Evolutionary conservation across 2,113 vertebrate genomes (phyloP), one percentile per base, ranked within the genome.

Genomic region (Gymnobelideus leadbeateri): DNA sequence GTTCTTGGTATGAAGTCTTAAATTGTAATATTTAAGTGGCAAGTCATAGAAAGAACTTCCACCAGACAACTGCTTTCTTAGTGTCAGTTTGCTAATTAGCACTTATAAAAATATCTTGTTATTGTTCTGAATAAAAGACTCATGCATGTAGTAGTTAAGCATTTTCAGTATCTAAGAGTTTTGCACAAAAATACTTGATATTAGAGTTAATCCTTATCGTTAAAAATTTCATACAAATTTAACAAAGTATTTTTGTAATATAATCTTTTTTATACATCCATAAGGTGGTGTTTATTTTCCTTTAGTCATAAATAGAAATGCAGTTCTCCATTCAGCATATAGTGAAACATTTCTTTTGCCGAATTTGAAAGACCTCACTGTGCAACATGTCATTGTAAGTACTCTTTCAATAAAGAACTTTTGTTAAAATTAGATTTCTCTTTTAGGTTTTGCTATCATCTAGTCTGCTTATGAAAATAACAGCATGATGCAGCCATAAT

Each of bases 311-410:
- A 43, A 46, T 92, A 99, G 99, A 98, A 99, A 99, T 98, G 99
- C 99, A 95, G 51, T 99, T 97, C 98, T 99, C 93, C 98, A 97
- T 97, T 98, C 99, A 0, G 97, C 99, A 0, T 99, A 99, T 97
- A 99, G 98, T 14, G 99, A 99, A 96, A 97, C 94, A 0, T 99
- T 99, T 95, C 99, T 99, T 97, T 98, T 99, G 96, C 99, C 99
- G 57, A 99, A 99, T 96, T 98, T 99, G 91, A 99, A 99, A 98
- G 99, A 99, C 95, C 99, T 99, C 57, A 98, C 99, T 1, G 98
- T 99, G 9, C 98, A 98, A 49, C 98, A 99, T 31, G 98, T 99
- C 93, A 95, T 99, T 49, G 99, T 99, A 97, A 99, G 99, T 99
- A 95, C 96, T 28, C 92, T 91, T 89, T 26, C 0, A 26, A 26